Evolutionary conservation across 2,888 invertebrate genomes (phyloP).

Genomic region (Drosophila rubida): DNA sequence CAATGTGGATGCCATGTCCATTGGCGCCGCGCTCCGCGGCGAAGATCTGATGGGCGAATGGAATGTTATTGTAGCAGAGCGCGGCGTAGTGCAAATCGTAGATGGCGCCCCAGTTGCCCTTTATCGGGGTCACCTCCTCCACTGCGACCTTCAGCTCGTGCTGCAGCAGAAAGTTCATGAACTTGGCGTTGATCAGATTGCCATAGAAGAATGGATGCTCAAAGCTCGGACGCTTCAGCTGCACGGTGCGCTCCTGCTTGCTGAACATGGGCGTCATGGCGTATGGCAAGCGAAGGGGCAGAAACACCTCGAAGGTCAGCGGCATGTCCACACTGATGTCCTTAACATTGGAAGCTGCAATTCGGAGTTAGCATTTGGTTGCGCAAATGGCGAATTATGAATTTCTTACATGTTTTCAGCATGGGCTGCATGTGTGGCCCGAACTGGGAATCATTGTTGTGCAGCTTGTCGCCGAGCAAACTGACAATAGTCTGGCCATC

Average conservation of each 20-base stretch:
- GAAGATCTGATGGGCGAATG: slow-evolving; percentile 47
- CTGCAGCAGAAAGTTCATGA: slow-evolving; percentile 41
- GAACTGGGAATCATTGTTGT: slow-evolving; percentile 17
- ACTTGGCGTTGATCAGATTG: slow-evolving; percentile 34
- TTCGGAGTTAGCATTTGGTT: background rate
- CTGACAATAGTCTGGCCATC: slow-evolving; percentile 13
- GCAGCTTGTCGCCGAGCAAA: slow-evolving; percentile 7
- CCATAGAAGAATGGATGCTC: slow-evolving; percentile 53
- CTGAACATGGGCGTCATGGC: slow-evolving; percentile 34
- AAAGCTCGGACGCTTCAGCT: slow-evolving; percentile 2
- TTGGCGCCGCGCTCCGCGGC: slow-evolving; percentile 5
- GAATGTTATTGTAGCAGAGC: slow-evolving; percentile 8
- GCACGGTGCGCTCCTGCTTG: slow-evolving; percentile 25
- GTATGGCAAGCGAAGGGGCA: slow-evolving; percentile 49
- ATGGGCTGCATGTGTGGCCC: slow-evolving; percentile 10
- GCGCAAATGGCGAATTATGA: background rate
- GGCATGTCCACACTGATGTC: slow-evolving; percentile 44
- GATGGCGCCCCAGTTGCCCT: background rate
- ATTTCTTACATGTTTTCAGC: slow-evolving; percentile 31
- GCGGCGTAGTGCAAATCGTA: slow-evolving; percentile 43
- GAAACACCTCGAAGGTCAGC: slow-evolving; percentile 47
- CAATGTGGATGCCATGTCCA: slow-evolving; percentile 40
- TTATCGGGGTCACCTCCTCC: accelerated
- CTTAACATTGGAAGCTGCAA: slow-evolving; percentile 39
- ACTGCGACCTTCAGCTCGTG: slow-evolving; percentile 24